Evolutionary conservation across 2,113 vertebrate species (phyloP).

Genomic region (Cynocephalus volans): DNA sequence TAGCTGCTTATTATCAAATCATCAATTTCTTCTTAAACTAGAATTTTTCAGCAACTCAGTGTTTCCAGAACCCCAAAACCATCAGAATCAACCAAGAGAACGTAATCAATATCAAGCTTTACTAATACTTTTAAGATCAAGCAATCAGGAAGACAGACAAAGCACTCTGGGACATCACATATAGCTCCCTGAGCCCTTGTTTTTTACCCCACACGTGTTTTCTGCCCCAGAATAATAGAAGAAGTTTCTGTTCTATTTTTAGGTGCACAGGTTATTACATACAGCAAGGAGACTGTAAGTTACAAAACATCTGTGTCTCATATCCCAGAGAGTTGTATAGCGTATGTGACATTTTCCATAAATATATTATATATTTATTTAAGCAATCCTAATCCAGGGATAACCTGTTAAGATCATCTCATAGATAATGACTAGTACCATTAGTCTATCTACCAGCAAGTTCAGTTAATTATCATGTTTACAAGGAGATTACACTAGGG

Average conservation of each 20-base stretch:
- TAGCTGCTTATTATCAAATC: neutral
- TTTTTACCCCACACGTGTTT: neutral
- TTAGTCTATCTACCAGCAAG: neutral
- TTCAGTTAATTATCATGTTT: neutral
- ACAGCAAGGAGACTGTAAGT: neutral
- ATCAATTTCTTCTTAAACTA: neutral
- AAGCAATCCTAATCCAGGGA: neutral
- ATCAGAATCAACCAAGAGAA: neutral
- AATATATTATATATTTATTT: neutral
- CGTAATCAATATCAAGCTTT: neutral
- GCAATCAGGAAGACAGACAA: neutral
- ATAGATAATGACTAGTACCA: neutral
- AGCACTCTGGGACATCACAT: too few relatives aligned
- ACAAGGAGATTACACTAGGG: neutral
- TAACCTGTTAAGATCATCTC: neutral
- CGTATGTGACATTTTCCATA: neutral
- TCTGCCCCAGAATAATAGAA: neutral
- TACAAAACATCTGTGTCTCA: neutral
- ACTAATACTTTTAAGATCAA: constrained; percentile 6
- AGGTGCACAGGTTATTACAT: neutral
- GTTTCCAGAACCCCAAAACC: neutral
- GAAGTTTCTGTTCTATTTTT: neutral
- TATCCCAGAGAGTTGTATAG: neutral
- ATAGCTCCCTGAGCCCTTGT: neutral
- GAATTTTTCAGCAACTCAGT: neutral